Base-by-base conservation (phyloP, 2,888 invertebrate genomes). In the Ariolimax columbianus region DNA sequence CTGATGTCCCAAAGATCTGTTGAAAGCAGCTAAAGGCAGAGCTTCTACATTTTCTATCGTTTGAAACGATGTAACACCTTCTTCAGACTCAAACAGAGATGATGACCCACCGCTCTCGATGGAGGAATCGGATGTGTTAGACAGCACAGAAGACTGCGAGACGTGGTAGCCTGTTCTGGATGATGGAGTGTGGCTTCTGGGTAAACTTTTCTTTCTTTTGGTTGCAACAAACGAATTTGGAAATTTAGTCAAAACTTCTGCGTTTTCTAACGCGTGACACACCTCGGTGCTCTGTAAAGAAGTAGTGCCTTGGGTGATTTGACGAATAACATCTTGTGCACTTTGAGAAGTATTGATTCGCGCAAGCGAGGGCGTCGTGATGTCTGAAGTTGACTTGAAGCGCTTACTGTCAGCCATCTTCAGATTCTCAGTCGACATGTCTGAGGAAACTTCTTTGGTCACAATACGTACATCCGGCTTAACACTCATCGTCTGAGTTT, bases 161-260 rank as follows among this genome's bases (percentile, higher is more conserved):
- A 36, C 0, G 9, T 47, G 83, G 51, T 19, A 26, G 17, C 33
- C 38, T n/a, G n/a, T n/a, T 66, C 0, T 66, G 66, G 66, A 83
- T 7, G 33, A 7, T 33, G n/a, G 3, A 6, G n/a, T n/a, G 17
- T n/a, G 59, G 1, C 33, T 51, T 33, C 75, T 30, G 19, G 30
- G 40, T 6, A 38, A 75, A 47, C 17, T 75, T n/a, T 55, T 38
- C 38, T 80, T 84, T 30, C 63, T 72, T 33, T 81, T 85, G 23
- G 81, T 66, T 30, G 85, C 81, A 7, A 85, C 85, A 75, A 85
- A 85, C 0, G 85, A 85, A 38, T 81, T 85, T 17, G 85, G 85
- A 59, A 85, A 85, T 68, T 85, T 85, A 7, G 85, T 85, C 23
- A 75, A 51, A 26, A 81, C 38, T 59, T 81, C 43, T 40, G 33